Conservation (phyloP, 2,888 invertebrate species). For the Brachypterus glaber region DNA sequence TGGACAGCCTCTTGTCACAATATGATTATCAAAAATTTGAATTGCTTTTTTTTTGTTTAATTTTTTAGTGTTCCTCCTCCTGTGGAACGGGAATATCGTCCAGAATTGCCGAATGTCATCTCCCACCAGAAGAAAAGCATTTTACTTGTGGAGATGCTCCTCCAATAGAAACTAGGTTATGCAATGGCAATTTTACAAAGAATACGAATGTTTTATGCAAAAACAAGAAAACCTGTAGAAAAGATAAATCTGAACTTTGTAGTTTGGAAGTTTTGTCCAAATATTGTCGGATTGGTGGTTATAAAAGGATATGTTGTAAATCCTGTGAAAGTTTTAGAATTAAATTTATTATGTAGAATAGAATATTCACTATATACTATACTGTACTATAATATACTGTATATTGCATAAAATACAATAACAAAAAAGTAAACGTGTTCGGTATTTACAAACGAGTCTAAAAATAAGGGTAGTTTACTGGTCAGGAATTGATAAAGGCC, state of each 20-base stretch:
- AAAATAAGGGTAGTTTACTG: too few species aligned
- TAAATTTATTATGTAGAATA: too few species aligned
- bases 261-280: conserved; percentile 38
- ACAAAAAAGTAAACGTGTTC: too few species aligned
- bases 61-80: conserved; percentile 52
- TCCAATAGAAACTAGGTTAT: conserved; percentile 44
- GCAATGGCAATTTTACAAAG: conserved; percentile 36
- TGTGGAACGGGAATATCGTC: conserved; percentile 51
- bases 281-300: conserved; percentile 39
- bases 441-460: too few species aligned
- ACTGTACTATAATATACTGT: too few species aligned
- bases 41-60: too few species aligned
- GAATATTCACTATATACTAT: too few species aligned
- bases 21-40: too few species aligned
- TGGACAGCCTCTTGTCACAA: too few species aligned
- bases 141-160: conserved; percentile 48
- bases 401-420: too few species aligned
- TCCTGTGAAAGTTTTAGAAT: conserved; percentile 38
- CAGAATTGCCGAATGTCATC: conserved; percentile 46
- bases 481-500: too few species aligned
- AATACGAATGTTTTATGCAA: conserved; percentile 30
- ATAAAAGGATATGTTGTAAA: conserved; percentile 51
- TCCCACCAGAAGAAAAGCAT: conserved; percentile 39
- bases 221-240: conserved; percentile 25
- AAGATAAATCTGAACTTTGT: conserved; percentile 44